These are phyloP conservation scores for Empis livida DNA, from an alignment of 2,888 invertebrate genomes.

Conservation along the genomic window DNA sequence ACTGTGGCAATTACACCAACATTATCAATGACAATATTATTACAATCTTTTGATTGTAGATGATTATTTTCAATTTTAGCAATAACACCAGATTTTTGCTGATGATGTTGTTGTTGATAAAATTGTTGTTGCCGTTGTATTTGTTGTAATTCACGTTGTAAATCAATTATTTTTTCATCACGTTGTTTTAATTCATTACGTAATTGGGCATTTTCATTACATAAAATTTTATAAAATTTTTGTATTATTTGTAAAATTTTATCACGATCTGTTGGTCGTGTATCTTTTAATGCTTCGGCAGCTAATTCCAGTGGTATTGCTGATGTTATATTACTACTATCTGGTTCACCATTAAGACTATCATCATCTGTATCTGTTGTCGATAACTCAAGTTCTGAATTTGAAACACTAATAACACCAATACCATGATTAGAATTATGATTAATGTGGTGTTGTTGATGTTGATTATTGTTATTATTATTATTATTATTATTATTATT, in stretches of 20 bases:
- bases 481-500: constrained; percentile 20
- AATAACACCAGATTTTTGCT: constrained; percentile 1
- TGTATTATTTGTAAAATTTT: constrained; percentile 31
- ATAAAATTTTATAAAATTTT: constrained; percentile 16
- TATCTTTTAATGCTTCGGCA: constrained; percentile 30
- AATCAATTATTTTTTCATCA: constrained; percentile 29
- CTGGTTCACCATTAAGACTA: constrained; percentile 35
- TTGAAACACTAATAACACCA: constrained; percentile 16
- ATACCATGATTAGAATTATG: constrained; percentile 16
- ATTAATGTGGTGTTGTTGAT: constrained; percentile 7
- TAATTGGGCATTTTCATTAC: constrained; percentile 32
- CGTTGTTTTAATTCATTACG: constrained; percentile 29
- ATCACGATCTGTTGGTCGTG: constrained; percentile 30
- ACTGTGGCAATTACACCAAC: constrained; percentile 17
- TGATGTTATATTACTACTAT: constrained; percentile 33
- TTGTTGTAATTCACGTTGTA: constrained; percentile 29
- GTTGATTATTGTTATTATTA: constrained; percentile 15
- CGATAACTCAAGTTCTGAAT: constrained; percentile 52
- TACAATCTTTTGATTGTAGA: constrained; percentile 7
- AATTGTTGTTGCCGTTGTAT: constrained; percentile 22
- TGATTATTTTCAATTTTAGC: not conserved
- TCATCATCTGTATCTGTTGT: constrained; percentile 68
- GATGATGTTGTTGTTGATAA: constrained; percentile 13
- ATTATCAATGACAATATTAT: constrained; percentile 14
- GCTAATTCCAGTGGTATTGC: constrained; percentile 30